phyloP scores from a whole-genome alignment of 2,888 invertebrate genomes.

The Orthosia gracilis region DNA sequence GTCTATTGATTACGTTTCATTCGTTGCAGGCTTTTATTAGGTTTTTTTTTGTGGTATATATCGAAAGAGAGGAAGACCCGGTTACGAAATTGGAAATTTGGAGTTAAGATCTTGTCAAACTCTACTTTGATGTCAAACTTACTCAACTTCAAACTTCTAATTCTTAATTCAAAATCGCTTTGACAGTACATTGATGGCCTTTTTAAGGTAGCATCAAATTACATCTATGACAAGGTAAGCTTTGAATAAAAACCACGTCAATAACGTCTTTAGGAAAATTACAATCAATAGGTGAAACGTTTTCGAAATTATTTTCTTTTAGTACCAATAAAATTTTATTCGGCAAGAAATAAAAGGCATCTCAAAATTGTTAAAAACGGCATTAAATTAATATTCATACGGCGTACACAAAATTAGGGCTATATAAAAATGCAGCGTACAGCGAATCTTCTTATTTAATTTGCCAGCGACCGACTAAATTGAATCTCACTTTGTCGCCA shows the following conservation, averaged over 20 bases:
- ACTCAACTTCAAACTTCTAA: too few species aligned
- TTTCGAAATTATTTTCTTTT: not conserved
- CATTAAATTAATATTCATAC: constrained; percentile 48
- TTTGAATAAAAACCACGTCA: too few species aligned
- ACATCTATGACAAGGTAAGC: too few species aligned
- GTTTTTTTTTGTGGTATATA: too few species aligned
- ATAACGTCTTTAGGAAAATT: too few species aligned
- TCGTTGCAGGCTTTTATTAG: not conserved
- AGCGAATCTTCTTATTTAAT: constrained; percentile 42
- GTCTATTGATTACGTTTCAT: constrained; percentile 2
- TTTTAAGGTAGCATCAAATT: too few species aligned
- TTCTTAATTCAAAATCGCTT: too few species aligned
- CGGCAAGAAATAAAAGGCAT: not conserved
- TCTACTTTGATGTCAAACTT: too few species aligned
- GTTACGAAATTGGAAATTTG: too few species aligned
- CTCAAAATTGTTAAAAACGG: constrained; percentile 21
- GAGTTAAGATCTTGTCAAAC: too few species aligned
- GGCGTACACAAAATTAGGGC: constrained; percentile 51
- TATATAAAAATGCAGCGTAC: constrained; percentile 51
- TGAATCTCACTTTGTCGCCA: constrained; percentile 46
- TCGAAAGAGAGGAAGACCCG: too few species aligned
- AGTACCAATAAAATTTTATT: not conserved
- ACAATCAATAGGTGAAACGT: not conserved
- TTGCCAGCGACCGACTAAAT: constrained; percentile 45
- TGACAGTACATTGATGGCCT: too few species aligned